Evolutionary conservation across 2,113 vertebrate species (phyloP), one percentile per base, ranked within the genome.

Genomic region (Poeciliopsis prolifica): DNA sequence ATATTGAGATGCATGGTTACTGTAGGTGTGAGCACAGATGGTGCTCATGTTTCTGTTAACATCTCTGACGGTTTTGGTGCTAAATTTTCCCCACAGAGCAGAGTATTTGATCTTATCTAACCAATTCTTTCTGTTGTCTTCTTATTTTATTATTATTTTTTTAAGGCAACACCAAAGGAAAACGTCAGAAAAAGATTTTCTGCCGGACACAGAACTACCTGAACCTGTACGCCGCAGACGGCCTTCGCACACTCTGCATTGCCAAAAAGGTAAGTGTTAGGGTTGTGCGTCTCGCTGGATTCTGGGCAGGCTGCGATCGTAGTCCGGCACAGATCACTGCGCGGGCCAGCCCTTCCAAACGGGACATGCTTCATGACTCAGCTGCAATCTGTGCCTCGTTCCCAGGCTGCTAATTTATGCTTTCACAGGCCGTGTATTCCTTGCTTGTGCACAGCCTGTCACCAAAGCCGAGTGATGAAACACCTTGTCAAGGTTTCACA

Each of bases 161-260:
- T 48, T 48, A 87, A 99, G 98, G 95, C 81, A 94, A 95, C 35
- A 86, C 95, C 87, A 92, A 94, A 90, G 96, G 95, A 29, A 96
- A 95, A 84, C 95, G 96, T 14, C 95, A 97, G 78, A 96, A 96
- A 77, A 97, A 96, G 93, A 97, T 98, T 31, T 89, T 95, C 80
- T 96, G 90, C 91, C 96, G 96, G 93, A 99, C 97, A 0, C 97
- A 99, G 88, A 95, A 96, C 91, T 97, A 96, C 91, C 95, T 99
- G 88, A 97, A 98, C 91, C 92, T 95, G 37, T 99, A 99, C 3
- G 98, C 97, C 4, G 94, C 95, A 30, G 95, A 98, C 61, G 98
- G 98, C 44, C 94, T 99, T 10, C 91, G 98, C 8, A 99, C 98
- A 0, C 91, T 99, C n/a, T 99, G 98, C 90, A 98, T 99, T 15